These are phyloP conservation scores for Dreissena polymorpha DNA, from an alignment of 1,140 invertebrate species.

Conservation along the genomic window DNA sequence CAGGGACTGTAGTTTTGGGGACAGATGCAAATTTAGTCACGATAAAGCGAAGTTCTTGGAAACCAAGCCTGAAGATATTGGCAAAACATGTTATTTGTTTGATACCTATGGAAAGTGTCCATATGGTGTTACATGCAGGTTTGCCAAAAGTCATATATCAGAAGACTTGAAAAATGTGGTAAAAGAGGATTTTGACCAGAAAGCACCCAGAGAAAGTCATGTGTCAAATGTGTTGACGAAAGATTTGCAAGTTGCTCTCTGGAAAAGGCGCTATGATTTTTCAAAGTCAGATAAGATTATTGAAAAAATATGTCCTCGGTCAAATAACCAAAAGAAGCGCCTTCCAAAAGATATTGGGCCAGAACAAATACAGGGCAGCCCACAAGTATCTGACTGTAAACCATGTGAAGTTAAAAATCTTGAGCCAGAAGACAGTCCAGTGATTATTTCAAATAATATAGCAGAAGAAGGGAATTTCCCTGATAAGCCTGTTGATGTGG, in stretches of 20 bases:
- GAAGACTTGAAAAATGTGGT: slow-evolving; percentile 86
- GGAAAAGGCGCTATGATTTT: slow-evolving; percentile 94
- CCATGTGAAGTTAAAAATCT: too few species aligned
- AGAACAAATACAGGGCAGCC: too few species aligned
- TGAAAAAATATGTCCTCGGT: slow-evolving; percentile 34
- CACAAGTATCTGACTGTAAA: too few species aligned
- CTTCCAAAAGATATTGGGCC: too few species aligned
- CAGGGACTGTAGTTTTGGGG: slow-evolving; percentile 84
- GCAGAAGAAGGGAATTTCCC: too few species aligned
- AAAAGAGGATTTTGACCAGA: slow-evolving; percentile 83
- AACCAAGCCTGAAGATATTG: slow-evolving; percentile 86
- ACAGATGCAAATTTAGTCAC: slow-evolving; percentile 87
- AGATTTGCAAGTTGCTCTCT: slow-evolving; percentile 86
- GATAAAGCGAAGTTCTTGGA: slow-evolving; percentile 84
- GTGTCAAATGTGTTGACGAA: slow-evolving; percentile 82
- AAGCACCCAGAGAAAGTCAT: slow-evolving; percentile 81
- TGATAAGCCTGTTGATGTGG: too few species aligned
- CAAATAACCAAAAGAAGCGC: slow-evolving; percentile 35
- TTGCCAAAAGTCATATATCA: slow-evolving; percentile 84
- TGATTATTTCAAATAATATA: too few species aligned
- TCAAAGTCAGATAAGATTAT: slow-evolving; percentile 77
- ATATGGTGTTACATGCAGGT: slow-evolving; percentile 89
- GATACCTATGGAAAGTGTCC: slow-evolving; percentile 88
- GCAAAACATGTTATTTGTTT: slow-evolving; percentile 86
- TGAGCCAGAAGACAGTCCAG: too few species aligned